Conservation (phyloP, 2,113 vertebrate species). For the Corynorhinus townsendii region DNA sequence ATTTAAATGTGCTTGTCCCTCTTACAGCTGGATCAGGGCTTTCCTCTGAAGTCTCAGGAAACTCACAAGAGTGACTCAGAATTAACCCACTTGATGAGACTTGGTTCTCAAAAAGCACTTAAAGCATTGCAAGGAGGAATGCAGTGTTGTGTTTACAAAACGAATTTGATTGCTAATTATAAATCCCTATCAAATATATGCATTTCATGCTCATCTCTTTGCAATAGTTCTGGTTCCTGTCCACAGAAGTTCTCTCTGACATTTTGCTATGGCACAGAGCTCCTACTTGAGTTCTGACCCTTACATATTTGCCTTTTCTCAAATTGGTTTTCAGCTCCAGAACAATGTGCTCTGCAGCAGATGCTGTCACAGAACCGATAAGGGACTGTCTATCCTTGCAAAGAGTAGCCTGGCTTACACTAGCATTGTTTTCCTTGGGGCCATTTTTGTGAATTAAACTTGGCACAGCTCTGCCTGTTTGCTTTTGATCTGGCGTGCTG, state of each 20-base stretch:
- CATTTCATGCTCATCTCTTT: conserved; percentile 18
- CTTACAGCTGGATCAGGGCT: conserved; percentile 16
- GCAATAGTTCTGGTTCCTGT: conserved; percentile 32
- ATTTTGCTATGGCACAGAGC: not conserved
- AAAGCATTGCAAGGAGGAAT: conserved; percentile 27
- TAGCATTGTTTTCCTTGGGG: conserved; percentile 63
- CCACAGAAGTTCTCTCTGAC: conserved; percentile 50
- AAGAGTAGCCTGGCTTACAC: not conserved
- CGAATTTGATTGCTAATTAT: conserved; percentile 50
- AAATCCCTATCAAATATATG: conserved; percentile 35
- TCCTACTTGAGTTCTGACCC: not conserved
- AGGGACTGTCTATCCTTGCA: conserved; percentile 31
- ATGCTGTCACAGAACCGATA: conserved; percentile 21
- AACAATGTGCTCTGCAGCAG: conserved; percentile 34
- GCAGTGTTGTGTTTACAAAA: conserved; percentile 53
- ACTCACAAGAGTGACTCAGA: conserved; percentile 37
- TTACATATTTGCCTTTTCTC: conserved; percentile 43
- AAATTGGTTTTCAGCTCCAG: conserved; percentile 53
- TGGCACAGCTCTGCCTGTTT: conserved; percentile 58
- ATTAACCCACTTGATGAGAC: not conserved
- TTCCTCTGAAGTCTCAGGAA: conserved; percentile 27
- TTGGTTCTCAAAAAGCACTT: conserved; percentile 50
- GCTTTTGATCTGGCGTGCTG: conserved; percentile 64
- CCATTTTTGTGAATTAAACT: conserved; percentile 67
- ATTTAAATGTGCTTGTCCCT: not conserved